A percentile compares a stretch with the other conserved stretches of the same genome.
Evolutionary conservation across 1,140 invertebrate genomes (phyloP).

Genomic region (Drosophila kepulauana): DNA sequence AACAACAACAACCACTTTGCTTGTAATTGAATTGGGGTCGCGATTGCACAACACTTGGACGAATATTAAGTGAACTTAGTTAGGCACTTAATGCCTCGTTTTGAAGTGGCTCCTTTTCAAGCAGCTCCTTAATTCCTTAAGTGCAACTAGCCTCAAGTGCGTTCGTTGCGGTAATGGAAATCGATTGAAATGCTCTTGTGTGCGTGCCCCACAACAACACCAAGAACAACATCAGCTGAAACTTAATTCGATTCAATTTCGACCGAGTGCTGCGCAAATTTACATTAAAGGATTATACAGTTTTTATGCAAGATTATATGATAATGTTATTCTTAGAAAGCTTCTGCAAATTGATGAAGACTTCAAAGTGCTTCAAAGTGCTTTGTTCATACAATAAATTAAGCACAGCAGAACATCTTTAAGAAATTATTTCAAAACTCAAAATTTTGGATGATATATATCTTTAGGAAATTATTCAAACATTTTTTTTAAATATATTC

Average conservation of each 20-base stretch:
- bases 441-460: too few species aligned
- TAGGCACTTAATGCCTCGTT: slow-evolving; percentile 28
- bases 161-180: slow-evolving; percentile 27
- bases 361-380: too few species aligned
- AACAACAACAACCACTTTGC: slow-evolving; percentile 1
- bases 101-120: not conserved
- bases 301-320: not conserved
- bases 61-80: slow-evolving; percentile 46
- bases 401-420: too few species aligned
- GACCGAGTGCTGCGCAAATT: not conserved
- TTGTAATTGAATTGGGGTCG: slow-evolving; percentile 55
- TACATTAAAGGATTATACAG: not conserved
- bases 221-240: not conserved
- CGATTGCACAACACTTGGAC: slow-evolving; percentile 18
- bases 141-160: slow-evolving; percentile 23
- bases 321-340: too few species aligned
- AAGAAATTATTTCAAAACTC: not conserved
- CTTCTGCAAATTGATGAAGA: too few species aligned
- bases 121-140: slow-evolving; percentile 16
- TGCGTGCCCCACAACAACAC: too few species aligned
- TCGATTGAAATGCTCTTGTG: slow-evolving; percentile 26
- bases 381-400: too few species aligned
- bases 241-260: slow-evolving; percentile 46
- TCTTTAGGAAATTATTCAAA: too few species aligned
- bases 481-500: too few species aligned